Percentiles rank a stretch among this genome's conserved stretches.
phyloP scores from a whole-genome alignment of 2,888 invertebrate genomes.

The Ptilodon capucinus region DNA sequence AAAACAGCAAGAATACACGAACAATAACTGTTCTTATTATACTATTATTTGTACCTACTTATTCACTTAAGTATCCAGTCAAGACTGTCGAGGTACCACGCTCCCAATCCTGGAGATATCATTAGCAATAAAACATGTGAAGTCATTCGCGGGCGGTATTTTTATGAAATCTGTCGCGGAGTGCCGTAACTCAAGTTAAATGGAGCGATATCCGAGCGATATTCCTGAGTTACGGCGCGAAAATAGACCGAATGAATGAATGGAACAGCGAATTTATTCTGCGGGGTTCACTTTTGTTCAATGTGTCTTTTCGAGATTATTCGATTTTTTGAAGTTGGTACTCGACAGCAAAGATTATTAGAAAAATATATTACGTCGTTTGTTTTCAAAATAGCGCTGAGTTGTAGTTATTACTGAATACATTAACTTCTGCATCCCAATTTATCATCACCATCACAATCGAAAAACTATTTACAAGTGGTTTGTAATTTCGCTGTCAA shows the following conservation, averaged over 20 bases:
- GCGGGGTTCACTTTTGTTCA: conserved; percentile 1
- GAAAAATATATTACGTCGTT: no score
- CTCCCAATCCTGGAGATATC: conserved; percentile 16
- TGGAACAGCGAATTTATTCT: conserved; percentile 16
- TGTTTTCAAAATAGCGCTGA: no score
- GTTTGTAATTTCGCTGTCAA: no score
- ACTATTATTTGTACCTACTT: background rate
- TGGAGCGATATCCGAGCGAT: conserved; percentile 59
- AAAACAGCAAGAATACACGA: no score
- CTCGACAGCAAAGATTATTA: no score
- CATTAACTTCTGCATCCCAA: no score
- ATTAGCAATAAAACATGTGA: conserved; percentile 37
- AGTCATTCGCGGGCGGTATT: conserved; percentile 36
- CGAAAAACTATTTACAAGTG: no score
- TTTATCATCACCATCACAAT: no score
- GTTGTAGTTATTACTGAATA: no score
- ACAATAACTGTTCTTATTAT: no score
- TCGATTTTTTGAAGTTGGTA: background rate
- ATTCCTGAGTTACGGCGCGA: conserved; percentile 64
- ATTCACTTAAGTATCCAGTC: background rate
- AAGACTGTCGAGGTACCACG: background rate
- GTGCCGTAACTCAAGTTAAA: conserved; percentile 67
- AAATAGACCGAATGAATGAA: conserved; percentile 45
- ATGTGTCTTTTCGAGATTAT: background rate
- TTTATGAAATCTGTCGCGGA: conserved; percentile 55